phyloP scores from a whole-genome alignment of 1,140 invertebrate species.

The Plectrocnemia conspersa region DNA sequence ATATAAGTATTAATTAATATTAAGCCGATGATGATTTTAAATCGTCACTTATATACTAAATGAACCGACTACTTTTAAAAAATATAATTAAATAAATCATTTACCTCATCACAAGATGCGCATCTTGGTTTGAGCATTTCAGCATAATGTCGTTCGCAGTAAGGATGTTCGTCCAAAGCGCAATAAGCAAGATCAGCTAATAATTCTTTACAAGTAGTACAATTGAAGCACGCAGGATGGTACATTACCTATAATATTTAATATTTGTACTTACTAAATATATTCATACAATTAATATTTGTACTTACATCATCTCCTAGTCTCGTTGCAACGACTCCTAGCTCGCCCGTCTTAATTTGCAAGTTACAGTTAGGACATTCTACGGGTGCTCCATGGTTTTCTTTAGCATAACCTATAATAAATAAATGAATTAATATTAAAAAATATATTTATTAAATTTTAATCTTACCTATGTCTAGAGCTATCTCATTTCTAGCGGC shows the following conservation, averaged over 20 bases:
- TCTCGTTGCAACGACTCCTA: conserved; percentile 69
- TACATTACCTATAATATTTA: conserved; percentile 55
- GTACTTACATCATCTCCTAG: conserved; percentile 47
- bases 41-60: no score
- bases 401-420: conserved; percentile 27
- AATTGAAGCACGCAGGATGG: conserved; percentile 87
- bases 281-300: neutral
- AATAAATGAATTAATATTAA: conserved; percentile 5
- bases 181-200: conserved; percentile 92
- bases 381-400: conserved; percentile 35
- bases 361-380: conserved; percentile 63
- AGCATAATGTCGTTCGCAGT: conserved; percentile 91
- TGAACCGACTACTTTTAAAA: no score
- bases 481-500: conserved; percentile 89
- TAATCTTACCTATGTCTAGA: conserved; percentile 78
- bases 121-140: conserved; percentile 89
- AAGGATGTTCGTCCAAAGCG: conserved; percentile 77
- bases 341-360: conserved; percentile 56
- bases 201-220: conserved; percentile 76
- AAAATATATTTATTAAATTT: conserved; percentile 15
- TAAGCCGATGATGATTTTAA: no score
- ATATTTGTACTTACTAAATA: neutral
- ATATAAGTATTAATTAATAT: no score
- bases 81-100: no score
- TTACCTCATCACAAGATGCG: conserved; percentile 91